Conservation (phyloP, 2,797 vertebrate genomes). For the Toxotes lorentzi region DNA sequence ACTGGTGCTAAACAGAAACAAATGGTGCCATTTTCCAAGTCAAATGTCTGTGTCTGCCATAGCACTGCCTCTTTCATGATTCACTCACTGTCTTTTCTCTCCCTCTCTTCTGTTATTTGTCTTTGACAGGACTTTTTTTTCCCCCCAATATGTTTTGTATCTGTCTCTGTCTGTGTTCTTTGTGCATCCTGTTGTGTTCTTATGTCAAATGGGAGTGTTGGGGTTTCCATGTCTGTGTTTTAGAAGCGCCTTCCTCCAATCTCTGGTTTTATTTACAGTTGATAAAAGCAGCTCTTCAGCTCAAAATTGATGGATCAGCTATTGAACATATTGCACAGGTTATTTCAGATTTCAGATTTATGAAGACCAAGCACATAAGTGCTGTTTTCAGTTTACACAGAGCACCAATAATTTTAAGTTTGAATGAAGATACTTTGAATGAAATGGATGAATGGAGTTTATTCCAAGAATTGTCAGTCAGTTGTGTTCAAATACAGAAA, state of each 20-base stretch:
- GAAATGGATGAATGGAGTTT: slow-evolving; percentile 41
- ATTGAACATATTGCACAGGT: slow-evolving; percentile 26
- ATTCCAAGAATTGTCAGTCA: slow-evolving; percentile 30
- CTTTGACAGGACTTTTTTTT: slow-evolving; percentile 53
- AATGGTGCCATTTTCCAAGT: slow-evolving; percentile 83
- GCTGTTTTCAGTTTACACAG: slow-evolving; percentile 34
- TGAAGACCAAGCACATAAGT: slow-evolving; percentile 13
- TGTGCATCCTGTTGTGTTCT: slow-evolving; percentile 69
- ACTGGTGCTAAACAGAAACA: slow-evolving; percentile 89
- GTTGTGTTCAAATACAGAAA: slow-evolving; percentile 1
- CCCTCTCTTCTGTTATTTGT: slow-evolving; percentile 55
- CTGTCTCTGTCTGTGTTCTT: slow-evolving; percentile 71
- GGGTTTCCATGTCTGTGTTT: slow-evolving; percentile 58
- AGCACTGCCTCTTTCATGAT: slow-evolving; percentile 78
- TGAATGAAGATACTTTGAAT: slow-evolving; percentile 36
- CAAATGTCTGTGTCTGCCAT: slow-evolving; percentile 80
- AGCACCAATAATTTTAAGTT: slow-evolving; percentile 9
- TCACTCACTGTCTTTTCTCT: slow-evolving; percentile 70
- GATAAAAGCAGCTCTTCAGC: slow-evolving; percentile 31
- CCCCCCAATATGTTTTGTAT: slow-evolving; percentile 53
- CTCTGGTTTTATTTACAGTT: slow-evolving; percentile 61
- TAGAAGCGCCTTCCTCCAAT: slow-evolving; percentile 66
- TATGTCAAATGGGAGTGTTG: slow-evolving; percentile 43
- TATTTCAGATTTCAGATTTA: slow-evolving; percentile 26
- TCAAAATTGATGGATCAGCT: slow-evolving; percentile 44